phyloP scores from a whole-genome alignment of 2,113 vertebrate genomes.

The Anguilla rostrata region DNA sequence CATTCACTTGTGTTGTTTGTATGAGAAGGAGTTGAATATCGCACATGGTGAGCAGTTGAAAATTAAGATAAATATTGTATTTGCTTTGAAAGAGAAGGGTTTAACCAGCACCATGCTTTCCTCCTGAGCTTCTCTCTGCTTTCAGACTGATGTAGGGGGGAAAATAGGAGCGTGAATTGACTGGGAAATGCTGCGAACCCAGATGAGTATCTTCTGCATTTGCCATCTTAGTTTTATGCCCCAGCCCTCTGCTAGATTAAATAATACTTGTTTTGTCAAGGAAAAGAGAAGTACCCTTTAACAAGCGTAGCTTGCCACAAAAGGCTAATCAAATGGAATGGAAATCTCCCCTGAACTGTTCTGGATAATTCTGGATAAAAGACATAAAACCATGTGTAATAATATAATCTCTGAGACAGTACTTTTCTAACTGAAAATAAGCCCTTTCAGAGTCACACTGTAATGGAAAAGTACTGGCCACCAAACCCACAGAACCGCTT shows the following conservation, averaged over 20 bases:
- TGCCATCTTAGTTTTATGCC: not conserved
- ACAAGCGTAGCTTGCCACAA: not conserved
- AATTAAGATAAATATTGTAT: too few species aligned
- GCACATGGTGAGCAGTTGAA: not conserved
- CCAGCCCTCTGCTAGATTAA: too few species aligned
- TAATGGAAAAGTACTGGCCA: constrained; percentile 2
- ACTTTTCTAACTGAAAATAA: not conserved
- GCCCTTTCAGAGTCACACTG: not conserved
- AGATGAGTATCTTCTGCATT: not conserved
- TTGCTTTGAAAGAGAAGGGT: not conserved
- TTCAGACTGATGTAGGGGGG: not conserved
- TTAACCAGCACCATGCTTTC: not conserved
- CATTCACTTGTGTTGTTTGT: too few species aligned
- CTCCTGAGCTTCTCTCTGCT: not conserved
- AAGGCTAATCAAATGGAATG: too few species aligned
- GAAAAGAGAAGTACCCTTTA: not conserved
- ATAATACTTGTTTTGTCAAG: too few species aligned
- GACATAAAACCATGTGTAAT: not conserved
- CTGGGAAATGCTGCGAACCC: not conserved
- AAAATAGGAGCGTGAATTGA: not conserved
- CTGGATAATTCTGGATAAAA: too few species aligned
- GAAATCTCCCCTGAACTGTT: too few species aligned
- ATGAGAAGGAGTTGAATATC: too few species aligned
- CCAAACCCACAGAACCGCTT: not conserved
- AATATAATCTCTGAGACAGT: not conserved